Base-by-base conservation (phyloP, 2,113 vertebrate genomes). In the Taurulus bubalis region DNA sequence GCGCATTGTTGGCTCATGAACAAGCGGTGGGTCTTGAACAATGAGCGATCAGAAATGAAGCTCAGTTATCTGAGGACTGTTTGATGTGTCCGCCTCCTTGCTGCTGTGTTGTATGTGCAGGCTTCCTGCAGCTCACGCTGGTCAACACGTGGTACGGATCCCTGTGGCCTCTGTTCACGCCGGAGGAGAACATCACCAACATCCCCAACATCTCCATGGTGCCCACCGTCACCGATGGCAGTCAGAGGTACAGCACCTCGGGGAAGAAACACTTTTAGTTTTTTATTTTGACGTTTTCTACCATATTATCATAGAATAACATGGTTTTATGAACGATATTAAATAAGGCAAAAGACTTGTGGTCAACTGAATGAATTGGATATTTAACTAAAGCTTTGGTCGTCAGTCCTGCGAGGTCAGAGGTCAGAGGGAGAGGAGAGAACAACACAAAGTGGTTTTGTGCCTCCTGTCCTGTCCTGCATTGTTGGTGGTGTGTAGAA, bases 101-200 rank as follows among this genome's bases (percentile, higher is more conserved):
- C 30, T 67, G 55, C 76, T 88, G 47, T 90, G 71, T 66, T 79
- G 64, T 38, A 32, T 73, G n/a, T 64, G 36, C 42, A 98, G 97
- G 96, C 49, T 95, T 97, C 58, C 90, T 4, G 20, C 93, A 91
- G 38, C 91, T 97, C 81, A 94, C 80, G 0, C 20, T 97, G 80
- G 91, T 96, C 75, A 96, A 96, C 74, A 92, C 95, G 22, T 98
- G 98, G 97, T 97, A 98, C 2, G 91, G 95, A 12, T 91, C 96
- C 45, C 93, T 98, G 80, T 95, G 90, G 62, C 92, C 87, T 7
- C 81, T 94, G 62, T 94, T 96, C 47, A 88, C 81, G 0, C 1
- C 79, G 0, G 10, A 80, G 2, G 55, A 88, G 45, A 80, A 91
- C 89, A 68, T 80, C 80, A 82, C 83, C 59, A 86, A 34, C 30